Conservation (phyloP, 1,140 invertebrate species). For the Drosophila lacteicornis region DNA sequence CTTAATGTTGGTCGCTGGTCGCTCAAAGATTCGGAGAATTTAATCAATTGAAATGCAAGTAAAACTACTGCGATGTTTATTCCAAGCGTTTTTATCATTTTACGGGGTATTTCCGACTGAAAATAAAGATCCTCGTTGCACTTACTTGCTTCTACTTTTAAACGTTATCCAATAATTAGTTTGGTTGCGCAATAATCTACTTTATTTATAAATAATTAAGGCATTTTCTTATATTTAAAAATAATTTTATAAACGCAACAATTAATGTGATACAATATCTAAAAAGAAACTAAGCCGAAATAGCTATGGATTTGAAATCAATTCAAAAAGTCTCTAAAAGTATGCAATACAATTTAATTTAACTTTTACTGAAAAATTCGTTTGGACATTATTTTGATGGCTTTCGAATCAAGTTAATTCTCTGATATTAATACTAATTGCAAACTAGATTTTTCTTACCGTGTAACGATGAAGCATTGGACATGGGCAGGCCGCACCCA, state of each 20-base stretch:
- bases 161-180: background rate
- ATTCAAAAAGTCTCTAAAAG: background rate
- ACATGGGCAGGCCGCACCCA: conserved; percentile 45
- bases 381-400: no score
- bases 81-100: background rate
- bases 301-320: background rate
- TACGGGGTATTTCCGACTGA: background rate
- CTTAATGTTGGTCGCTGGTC: conserved; percentile 32
- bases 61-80: background rate
- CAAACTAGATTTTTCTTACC: background rate
- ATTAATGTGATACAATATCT: no score
- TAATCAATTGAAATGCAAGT: background rate
- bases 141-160: background rate
- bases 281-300: no score
- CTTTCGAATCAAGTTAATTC: no score
- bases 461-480: conserved; percentile 25
- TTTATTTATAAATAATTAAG: no score
- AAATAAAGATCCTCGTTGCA: accelerated
- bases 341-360: no score
- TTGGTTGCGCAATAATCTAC: no score
- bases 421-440: no score
- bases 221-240: no score
- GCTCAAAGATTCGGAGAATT: background rate
- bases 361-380: no score
- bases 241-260: no score